phyloP scores from a whole-genome alignment of 2,797 vertebrate species.

The Neopelma chrysocephalum region DNA sequence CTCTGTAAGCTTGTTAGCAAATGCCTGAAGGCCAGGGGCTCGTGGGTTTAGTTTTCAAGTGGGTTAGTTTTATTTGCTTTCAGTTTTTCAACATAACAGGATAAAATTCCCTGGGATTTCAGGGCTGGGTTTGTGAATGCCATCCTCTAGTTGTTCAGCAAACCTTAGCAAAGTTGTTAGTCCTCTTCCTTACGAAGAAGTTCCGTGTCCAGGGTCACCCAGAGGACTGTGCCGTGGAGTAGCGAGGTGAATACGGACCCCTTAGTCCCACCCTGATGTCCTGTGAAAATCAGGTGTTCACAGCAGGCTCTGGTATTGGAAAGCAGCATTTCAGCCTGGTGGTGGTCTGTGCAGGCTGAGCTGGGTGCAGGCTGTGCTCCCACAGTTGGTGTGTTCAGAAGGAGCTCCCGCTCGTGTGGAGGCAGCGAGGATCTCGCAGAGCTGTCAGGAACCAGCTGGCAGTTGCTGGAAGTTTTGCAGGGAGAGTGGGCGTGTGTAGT shows the following conservation, averaged over 20 bases:
- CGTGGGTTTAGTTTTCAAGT: constrained; percentile 14
- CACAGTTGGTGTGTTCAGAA: not conserved
- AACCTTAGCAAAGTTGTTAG: not conserved
- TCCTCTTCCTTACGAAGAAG: not conserved
- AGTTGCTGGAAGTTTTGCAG: constrained; percentile 46
- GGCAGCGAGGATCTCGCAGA: not conserved
- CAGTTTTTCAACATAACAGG: not conserved
- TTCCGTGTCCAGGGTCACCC: not conserved
- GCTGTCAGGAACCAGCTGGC: constrained; percentile 35
- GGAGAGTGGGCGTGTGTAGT: constrained; percentile 34
- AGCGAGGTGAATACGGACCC: not conserved
- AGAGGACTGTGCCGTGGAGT: not conserved
- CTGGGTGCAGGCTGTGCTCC: not conserved
- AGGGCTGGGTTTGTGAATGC: not conserved
- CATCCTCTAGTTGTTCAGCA: not conserved
- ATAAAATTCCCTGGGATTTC: not conserved
- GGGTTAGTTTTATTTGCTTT: not conserved
- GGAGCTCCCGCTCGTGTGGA: not conserved
- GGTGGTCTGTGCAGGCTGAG: not conserved
- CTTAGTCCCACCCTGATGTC: not conserved
- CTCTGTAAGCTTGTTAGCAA: constrained; percentile 38
- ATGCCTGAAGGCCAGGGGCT: not conserved
- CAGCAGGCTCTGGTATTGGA: not conserved
- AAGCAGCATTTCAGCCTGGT: not conserved
- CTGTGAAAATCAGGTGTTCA: not conserved